Base-by-base conservation (phyloP, 2,888 invertebrate species). In the Sphaeridia pumilis region DNA sequence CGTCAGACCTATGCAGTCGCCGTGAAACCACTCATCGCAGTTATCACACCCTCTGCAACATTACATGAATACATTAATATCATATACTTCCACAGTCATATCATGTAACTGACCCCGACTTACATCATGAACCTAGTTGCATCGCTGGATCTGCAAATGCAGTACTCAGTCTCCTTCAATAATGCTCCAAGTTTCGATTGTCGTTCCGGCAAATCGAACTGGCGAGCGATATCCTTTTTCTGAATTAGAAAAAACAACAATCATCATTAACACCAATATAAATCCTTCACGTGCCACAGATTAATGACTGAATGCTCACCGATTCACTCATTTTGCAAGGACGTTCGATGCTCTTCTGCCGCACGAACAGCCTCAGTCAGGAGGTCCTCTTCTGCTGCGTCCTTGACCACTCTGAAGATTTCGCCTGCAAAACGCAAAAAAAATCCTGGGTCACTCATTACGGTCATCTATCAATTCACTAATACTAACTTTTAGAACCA, bases 21-120 rank as follows among this genome's bases (percentile, higher is more conserved):
- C 95, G 68, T 97, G 97, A 69, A 92, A 97, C 95, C 97, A 97
- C 72, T 95, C 94, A 70, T 95, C 92, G 69, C 97, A 97, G 14
- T 87, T 80, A 71, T 97, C 97, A 72, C 97, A 97, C 34, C 88
- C 92, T 70, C 88, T 88, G n/a, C n/a, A n/a, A n/a, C n/a, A n/a
- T n/a, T n/a, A n/a, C n/a, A n/a, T 31, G 14, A 10, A 31, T 7
- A 31, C 7, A 35, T n/a, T 27, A 50, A 26, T 28, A 45, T 49
- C 20, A 34, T 22, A 27, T 25, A 25, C 24, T 22, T 35, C 14
- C 35, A 20, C 24, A 46, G 44, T 25, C 28, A 20, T 10, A 26
- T n/a, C n/a, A n/a, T n/a, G n/a, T n/a, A 14, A 31, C 10, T 10
- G 45, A 36, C 12, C 38, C 31, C 10, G 20, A 72, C 80, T 76